These are phyloP conservation scores for Brachycybe producta DNA, from an alignment of 2,888 invertebrate genomes.

Conservation along the genomic window DNA sequence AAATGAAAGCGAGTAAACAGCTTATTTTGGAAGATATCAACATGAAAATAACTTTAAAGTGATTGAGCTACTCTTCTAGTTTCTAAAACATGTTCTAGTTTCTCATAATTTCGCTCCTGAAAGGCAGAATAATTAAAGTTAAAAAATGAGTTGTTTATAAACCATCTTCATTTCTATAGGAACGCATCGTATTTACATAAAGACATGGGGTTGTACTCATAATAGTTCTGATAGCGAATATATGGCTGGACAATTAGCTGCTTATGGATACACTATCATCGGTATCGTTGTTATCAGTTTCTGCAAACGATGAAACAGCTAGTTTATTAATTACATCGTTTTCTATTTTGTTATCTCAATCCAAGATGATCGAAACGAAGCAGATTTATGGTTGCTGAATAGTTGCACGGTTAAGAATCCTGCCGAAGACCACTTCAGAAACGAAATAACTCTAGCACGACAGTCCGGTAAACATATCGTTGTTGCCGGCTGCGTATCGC, in stretches of 20 bases:
- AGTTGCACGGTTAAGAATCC: conserved; percentile 98
- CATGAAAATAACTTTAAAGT: no score
- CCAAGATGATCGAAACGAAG: conserved; percentile 55
- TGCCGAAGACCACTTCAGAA: conserved; percentile 87
- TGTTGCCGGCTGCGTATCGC: conserved; percentile 95
- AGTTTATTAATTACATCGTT: background rate
- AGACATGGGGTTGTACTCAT: conserved; percentile 97
- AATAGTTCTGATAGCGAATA: conserved; percentile 97
- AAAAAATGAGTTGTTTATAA: no score
- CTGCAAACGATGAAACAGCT: conserved; percentile 8
- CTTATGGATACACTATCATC: conserved; percentile 73
- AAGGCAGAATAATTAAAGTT: no score
- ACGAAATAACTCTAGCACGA: conserved; percentile 58
- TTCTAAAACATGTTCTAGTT: no score
- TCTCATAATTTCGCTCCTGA: no score
- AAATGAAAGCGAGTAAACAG: no score
- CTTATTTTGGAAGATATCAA: no score
- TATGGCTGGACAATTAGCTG: conserved; percentile 88
- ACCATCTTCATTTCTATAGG: conserved; percentile 40
- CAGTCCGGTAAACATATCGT: conserved; percentile 69
- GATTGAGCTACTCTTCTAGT: no score
- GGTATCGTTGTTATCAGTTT: conserved; percentile 30
- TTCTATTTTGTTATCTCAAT: background rate
- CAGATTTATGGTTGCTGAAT: conserved; percentile 90
- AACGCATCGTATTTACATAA: conserved; percentile 62